Percentiles rank a stretch among this genome's conserved stretches.
These are phyloP conservation scores for Drosophila parthenogenetica DNA, from an alignment of 2,888 invertebrate species.

Conservation along the genomic window DNA sequence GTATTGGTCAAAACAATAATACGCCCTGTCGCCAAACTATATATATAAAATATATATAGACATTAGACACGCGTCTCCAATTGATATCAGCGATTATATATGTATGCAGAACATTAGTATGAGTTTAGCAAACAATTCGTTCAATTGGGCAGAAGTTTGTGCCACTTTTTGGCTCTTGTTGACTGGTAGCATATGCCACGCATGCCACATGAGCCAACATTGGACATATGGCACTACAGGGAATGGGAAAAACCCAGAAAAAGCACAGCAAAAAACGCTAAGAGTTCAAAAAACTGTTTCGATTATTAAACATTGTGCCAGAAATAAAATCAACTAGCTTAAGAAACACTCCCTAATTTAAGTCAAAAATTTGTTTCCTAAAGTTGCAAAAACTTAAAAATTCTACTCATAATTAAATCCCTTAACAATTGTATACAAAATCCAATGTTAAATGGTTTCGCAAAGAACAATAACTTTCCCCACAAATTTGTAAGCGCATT, in stretches of 20 bases:
- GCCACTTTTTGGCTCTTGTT: conserved; percentile 27
- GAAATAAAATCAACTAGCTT: not conserved
- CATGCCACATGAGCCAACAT: conserved; percentile 21
- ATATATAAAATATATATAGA: conserved; percentile 6
- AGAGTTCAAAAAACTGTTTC: not conserved
- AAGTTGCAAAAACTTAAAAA: no score
- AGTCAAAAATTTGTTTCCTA: no score
- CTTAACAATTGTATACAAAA: no score
- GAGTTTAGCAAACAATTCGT: conserved; percentile 7
- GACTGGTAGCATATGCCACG: conserved; percentile 22
- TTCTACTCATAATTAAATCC: no score
- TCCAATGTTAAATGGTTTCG: not conserved
- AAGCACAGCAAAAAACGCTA: not conserved
- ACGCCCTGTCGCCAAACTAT: conserved; percentile 28
- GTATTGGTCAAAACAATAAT: conserved; percentile 16
- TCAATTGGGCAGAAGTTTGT: conserved; percentile 11
- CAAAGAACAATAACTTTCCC: not conserved
- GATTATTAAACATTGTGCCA: not conserved
- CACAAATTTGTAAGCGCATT: not conserved
- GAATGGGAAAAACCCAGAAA: not conserved
- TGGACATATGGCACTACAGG: conserved; percentile 38
- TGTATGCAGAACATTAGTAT: not conserved
- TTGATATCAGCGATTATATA: not conserved
- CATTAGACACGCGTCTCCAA: not conserved
- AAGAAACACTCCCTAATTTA: no score